Evolutionary conservation across 2,113 vertebrate species (phyloP).

Genomic region (Tenebrosternarchus preto): DNA sequence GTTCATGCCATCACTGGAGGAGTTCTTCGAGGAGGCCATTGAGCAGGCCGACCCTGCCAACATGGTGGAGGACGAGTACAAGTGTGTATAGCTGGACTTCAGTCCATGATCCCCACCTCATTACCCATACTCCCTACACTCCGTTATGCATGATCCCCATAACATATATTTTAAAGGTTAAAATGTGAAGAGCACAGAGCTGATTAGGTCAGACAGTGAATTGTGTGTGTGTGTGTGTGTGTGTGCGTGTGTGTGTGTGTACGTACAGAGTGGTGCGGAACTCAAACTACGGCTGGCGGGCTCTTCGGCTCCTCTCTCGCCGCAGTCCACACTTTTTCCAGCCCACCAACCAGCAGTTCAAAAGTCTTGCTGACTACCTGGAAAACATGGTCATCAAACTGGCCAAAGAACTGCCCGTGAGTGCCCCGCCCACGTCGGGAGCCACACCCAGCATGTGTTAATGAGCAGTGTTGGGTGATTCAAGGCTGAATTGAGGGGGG

Average conservation of each 20-base stretch:
- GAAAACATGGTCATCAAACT: conserved; percentile 99
- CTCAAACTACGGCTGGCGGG: conserved; percentile 97
- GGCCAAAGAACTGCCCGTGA: conserved; percentile 97
- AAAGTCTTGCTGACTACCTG: conserved; percentile 95
- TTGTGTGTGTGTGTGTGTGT: not conserved
- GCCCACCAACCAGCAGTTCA: conserved; percentile 97
- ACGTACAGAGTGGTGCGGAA: conserved; percentile 87
- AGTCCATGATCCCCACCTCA: no score
- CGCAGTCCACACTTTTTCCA: conserved; percentile 99
- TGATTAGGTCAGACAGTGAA: no score
- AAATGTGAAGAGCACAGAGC: no score
- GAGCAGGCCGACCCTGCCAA: conserved; percentile 96
- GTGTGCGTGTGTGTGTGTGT: not conserved
- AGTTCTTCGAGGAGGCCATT: conserved; percentile 97
- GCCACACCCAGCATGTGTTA: no score
- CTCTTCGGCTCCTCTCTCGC: conserved; percentile 88
- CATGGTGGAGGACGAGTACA: conserved; percentile 97
- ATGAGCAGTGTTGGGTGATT: no score
- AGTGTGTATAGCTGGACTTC: conserved; percentile 74
- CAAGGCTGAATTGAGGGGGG: no score
- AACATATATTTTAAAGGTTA: no score
- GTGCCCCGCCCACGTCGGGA: conserved; percentile 53
- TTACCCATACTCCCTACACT: no score
- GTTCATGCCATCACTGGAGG: conserved; percentile 95
- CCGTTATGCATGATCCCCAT: no score